Base-by-base conservation (phyloP, 2,888 invertebrate genomes). In the Cheilosia impressa region DNA sequence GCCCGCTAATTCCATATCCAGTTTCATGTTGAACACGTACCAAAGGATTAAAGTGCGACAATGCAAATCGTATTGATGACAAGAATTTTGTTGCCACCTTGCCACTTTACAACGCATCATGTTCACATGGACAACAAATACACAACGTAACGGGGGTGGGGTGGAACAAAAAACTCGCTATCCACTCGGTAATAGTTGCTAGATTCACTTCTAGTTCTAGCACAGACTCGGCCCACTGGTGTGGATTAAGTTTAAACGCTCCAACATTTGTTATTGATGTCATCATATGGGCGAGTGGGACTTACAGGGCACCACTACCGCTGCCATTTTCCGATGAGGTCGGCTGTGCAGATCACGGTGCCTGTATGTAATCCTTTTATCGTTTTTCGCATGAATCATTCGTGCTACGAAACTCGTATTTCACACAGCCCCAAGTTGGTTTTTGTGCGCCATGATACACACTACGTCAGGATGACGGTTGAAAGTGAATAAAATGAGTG, bases 211-310 rank as follows among this genome's bases (percentile, higher is more conserved):
- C 52, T 24, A 2, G 38, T 17, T 4, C 38, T 17, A 57, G 34
- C 27, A 15, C 53, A 50, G 43, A 43, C 4, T n/a, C 31, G 15
- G 19, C n/a, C 10, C 60, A 47, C 17, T 62, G 52, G 66, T 72
- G 53, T 78, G 78, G 82, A 83, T 78, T 83, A 78, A 78, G 78
- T 78, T 78, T 72, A 83, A 83, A 83, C 66, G 82, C 50, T 66
- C 72, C 53, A 83, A 83, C 82, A 83, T 78, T 83, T 83, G 82
- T 83, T 83, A 83, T 83, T 83, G 78, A 78, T 78, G 82, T 68
- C 82, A 78, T 83, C 82, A 72, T 72, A 66, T 72, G 76, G 41
- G 52, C 34, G 55, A 43, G 10, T 31, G 22, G 66, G 72, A 83
- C 72, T 68, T 78, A 78, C 72, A 75, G 63, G 68, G 62, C 41